These are phyloP conservation scores for Macrosteles quadrilineatus DNA, from an alignment of 1,140 invertebrate genomes.

Conservation along the genomic window DNA sequence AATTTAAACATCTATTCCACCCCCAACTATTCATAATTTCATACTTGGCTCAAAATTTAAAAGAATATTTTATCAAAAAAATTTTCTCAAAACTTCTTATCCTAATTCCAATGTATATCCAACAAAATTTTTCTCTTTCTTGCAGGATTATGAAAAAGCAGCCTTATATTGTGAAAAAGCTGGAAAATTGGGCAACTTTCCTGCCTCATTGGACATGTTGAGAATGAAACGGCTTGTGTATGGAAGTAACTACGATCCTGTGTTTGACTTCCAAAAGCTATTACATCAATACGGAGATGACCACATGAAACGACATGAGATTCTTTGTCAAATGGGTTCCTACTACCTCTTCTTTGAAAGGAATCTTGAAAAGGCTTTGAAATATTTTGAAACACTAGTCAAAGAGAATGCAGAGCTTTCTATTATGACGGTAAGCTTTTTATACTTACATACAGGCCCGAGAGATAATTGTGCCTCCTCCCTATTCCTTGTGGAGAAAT, in stretches of 20 bases:
- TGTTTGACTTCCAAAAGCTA: constrained; percentile 9
- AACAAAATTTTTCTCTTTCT: too few species aligned
- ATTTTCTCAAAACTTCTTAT: too few species aligned
- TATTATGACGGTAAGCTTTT: not conserved
- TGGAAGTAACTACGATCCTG: not conserved
- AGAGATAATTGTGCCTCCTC: too few species aligned
- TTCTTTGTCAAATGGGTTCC: constrained; percentile 15
- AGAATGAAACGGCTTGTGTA: constrained; percentile 1
- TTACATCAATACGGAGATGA: not conserved
- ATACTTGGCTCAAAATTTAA: too few species aligned
- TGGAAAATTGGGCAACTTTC: not conserved
- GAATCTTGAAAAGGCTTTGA: not conserved
- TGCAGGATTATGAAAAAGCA: constrained; percentile 13
- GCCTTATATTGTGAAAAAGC: constrained; percentile 9
- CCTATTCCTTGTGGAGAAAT: too few species aligned
- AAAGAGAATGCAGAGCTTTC: not conserved
- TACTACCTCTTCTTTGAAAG: constrained; percentile 13
- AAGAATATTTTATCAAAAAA: too few species aligned
- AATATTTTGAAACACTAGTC: not conserved
- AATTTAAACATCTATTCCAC: too few species aligned
- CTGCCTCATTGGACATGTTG: constrained; percentile 12
- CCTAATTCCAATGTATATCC: too few species aligned
- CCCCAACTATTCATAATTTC: too few species aligned
- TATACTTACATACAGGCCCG: too few species aligned
- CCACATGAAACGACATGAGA: not conserved